Base-by-base conservation (phyloP, 2,797 vertebrate genomes). In the Glossophaga mutica region DNA sequence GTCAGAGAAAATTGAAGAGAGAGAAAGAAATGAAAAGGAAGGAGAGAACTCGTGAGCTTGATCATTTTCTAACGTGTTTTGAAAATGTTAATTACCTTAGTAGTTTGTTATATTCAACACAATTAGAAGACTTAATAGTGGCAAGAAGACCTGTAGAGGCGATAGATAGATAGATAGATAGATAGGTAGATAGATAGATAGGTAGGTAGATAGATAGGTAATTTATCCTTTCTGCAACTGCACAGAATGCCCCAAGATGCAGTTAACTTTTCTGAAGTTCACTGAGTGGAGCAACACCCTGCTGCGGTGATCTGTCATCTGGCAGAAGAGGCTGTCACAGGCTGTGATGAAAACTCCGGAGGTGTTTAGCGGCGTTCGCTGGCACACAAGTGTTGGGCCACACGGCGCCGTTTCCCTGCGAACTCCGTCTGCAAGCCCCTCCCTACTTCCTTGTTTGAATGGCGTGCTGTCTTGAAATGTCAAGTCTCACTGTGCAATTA, bases 401-500 rank as follows among this genome's bases (percentile, higher is more conserved):
- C 39, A 62, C 10, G 42, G 12, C 11, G 46, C 57, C 74, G 37
- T 50, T 85, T 94, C 16, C 37, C 83, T 82, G 32, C 74, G 46
- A 65, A 68, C 50, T 78, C 65, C 3, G 1, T 89, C 71, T 76
- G 46, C 52, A 76, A 2, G 10, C 3, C 73, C 48, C 73, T 74
- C 62, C 86, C 50, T 42, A 9, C 59, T 91, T 73, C 48, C 22
- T 52, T 70, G 26, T 93, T 85, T 48, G 42, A 95, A 96, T 86
- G 89, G 59, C 32, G 50, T 44, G 37, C 14, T 37, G 39, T 94
- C 93, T 96, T 85, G 81, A 96, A 97, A 96, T 94, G 91, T 90
- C 95, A 96, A 96, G 91, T 78, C 76, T 94, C 89, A 67, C 79
- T 90, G 92, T 94, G 87, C 91, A 90, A 95, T 97, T 92, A 95